Percentiles rank a stretch among this genome's conserved stretches.
phyloP scores from a whole-genome alignment of 2,797 vertebrate species.

The Lepidocolaptes lacrymiger region DNA sequence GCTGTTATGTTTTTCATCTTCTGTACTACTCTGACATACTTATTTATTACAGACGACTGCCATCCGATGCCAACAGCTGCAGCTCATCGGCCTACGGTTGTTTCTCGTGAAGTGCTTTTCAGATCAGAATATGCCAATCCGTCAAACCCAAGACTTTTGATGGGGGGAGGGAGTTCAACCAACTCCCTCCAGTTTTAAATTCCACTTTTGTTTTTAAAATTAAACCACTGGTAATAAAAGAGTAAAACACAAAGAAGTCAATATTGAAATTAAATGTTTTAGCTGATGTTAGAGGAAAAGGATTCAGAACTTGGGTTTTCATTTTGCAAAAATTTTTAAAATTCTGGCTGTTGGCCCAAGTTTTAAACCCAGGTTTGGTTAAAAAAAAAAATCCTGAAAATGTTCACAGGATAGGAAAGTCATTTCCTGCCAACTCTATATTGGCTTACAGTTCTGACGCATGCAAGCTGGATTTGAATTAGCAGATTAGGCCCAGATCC shows the following conservation, averaged over 20 bases:
- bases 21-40: neutral
- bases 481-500: conserved; percentile 62
- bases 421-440: conserved; percentile 71
- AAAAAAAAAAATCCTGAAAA: conserved; percentile 55
- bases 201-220: conserved; percentile 53
- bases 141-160: neutral
- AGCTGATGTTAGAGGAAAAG: conserved; percentile 30
- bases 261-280: conserved; percentile 44
- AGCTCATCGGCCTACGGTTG: neutral
- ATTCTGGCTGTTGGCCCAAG: conserved; percentile 60
- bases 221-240: conserved; percentile 38
- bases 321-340: conserved; percentile 42
- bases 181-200: conserved; percentile 29
- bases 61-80: conserved; percentile 48
- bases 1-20: conserved; percentile 1
- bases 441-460: conserved; percentile 65
- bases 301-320: conserved; percentile 35
- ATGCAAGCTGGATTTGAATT: conserved; percentile 63
- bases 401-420: conserved; percentile 68
- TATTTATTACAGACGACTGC: neutral
- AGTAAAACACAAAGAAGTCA: conserved; percentile 25
- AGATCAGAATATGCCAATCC: conserved; percentile 27
- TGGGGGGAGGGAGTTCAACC: neutral
- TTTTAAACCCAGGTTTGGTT: conserved; percentile 60
- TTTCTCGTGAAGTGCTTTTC: conserved; percentile 34